These are phyloP conservation scores for Mizuhopecten yessoensis DNA, from an alignment of 1,140 invertebrate genomes.

Conservation along the genomic window DNA sequence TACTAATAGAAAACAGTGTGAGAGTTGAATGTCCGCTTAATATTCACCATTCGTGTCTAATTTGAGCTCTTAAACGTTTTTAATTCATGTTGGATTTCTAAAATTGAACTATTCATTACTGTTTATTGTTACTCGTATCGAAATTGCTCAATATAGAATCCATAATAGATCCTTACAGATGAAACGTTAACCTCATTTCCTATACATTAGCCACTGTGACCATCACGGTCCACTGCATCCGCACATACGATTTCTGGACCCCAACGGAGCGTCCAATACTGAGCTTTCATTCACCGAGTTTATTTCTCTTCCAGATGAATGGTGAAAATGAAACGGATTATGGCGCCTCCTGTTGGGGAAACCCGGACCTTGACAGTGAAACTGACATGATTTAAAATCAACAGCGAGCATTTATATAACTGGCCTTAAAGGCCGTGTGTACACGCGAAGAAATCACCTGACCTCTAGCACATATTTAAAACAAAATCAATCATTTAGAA, in stretches of 20 bases:
- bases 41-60: too few relatives aligned
- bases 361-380: constrained; percentile 36
- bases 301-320: constrained; percentile 14
- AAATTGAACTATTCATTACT: not conserved
- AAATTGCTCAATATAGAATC: not conserved
- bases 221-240: not conserved
- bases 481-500: constrained; percentile 17
- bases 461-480: not conserved
- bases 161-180: not conserved
- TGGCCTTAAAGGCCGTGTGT: constrained; percentile 15
- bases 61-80: too few relatives aligned
- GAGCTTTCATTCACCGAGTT: not conserved
- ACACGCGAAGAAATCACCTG: not conserved
- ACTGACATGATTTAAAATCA: constrained; percentile 35
- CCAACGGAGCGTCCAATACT: not conserved
- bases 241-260: not conserved
- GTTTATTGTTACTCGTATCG: not conserved
- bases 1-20: not conserved
- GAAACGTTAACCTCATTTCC: not conserved
- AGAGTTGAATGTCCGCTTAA: not conserved
- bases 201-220: not conserved
- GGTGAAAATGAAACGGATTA: not conserved
- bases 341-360: not conserved
- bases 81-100: not conserved
- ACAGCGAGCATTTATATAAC: constrained; percentile 5